Evolutionary conservation across 2,113 vertebrate species (phyloP).

Genomic region (Odocoileus virginianus): DNA sequence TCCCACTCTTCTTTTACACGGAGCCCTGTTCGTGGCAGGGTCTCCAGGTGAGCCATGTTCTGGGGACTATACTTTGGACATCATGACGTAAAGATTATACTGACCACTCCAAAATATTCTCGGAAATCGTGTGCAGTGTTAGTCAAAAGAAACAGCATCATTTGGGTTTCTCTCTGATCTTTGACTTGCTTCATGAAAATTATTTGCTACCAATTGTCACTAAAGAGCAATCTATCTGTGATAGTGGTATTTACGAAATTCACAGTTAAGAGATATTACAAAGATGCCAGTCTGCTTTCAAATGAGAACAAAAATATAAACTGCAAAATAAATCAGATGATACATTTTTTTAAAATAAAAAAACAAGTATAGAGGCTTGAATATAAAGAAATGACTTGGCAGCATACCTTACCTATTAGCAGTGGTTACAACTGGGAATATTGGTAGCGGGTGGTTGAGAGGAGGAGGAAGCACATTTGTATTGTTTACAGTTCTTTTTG

Average conservation of each 20-base stretch:
- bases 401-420: not conserved
- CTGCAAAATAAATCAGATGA: not conserved
- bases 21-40: not conserved
- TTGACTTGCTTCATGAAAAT: not conserved
- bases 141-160: not conserved
- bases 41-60: not conserved
- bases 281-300: not conserved
- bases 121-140: not conserved
- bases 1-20: not conserved
- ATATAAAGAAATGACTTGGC: not conserved
- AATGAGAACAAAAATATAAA: not conserved
- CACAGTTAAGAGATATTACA: not conserved
- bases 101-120: not conserved
- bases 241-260: not conserved
- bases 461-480: not conserved
- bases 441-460: not conserved
- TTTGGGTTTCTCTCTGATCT: not conserved
- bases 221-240: not conserved
- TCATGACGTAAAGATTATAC: not conserved
- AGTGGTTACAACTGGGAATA: not conserved
- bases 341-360: not conserved
- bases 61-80: not conserved
- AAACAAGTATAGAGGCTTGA: not conserved
- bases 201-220: not conserved
- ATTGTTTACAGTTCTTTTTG: not conserved